Percentiles rank a stretch among this genome's conserved stretches.
Evolutionary conservation across 1,140 invertebrate genomes (phyloP).

Genomic region (Antheraea pernyi): DNA sequence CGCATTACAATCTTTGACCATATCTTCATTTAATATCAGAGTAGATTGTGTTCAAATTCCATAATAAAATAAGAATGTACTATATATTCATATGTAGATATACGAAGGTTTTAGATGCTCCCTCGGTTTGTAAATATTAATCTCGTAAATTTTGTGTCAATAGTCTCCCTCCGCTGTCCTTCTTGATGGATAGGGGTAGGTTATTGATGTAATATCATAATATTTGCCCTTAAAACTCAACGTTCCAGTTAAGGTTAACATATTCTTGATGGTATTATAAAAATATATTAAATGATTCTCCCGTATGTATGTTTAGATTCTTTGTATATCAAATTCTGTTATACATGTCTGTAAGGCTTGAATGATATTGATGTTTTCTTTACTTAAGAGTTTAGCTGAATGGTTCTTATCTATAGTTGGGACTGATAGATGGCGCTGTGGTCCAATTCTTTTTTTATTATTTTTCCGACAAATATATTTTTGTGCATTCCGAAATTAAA

Average conservation of each 20-base stretch:
- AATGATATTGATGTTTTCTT: no score
- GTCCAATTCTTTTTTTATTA: no score
- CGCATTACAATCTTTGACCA: no score
- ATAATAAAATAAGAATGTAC: neutral
- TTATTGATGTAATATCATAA: conserved; percentile 49
- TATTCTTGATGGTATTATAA: neutral
- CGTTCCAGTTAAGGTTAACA: neutral
- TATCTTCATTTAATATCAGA: neutral
- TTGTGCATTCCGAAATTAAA: no score
- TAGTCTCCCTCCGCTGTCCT: conserved; percentile 35
- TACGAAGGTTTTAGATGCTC: neutral
- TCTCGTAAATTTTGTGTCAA: conserved; percentile 60
- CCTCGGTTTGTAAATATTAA: conserved; percentile 53
- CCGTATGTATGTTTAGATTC: neutral
- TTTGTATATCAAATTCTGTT: no score
- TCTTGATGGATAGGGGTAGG: conserved; percentile 58
- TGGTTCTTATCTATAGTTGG: no score
- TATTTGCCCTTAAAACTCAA: conserved; percentile 27
- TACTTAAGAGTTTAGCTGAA: no score
- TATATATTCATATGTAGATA: neutral
- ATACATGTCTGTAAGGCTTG: no score
- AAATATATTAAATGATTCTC: neutral
- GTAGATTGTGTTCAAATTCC: neutral
- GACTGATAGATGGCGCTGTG: no score
- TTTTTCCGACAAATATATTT: no score